Base-by-base conservation (phyloP, 2,888 invertebrate genomes). In the Nomada fucata region DNA sequence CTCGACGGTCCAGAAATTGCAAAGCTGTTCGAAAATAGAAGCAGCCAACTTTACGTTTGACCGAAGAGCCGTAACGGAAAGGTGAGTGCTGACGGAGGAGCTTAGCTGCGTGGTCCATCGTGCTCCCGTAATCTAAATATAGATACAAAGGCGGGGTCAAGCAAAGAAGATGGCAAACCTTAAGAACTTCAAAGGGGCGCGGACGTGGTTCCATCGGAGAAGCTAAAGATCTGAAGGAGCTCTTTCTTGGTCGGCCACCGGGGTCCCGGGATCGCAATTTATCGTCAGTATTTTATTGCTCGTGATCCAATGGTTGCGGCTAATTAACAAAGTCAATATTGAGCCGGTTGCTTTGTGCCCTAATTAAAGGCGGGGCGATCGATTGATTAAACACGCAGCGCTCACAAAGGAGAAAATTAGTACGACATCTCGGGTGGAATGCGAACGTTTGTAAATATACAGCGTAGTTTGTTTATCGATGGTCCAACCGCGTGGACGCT, bases 81-180 rank as follows among this genome's bases (percentile, higher is more conserved):
- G 71, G 29, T 50, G 63, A 74, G 78, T 50, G 65, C 52, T 11
- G 63, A 15, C 55, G 67, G 67, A 76, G 69, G n/a, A 42, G 74
- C 59, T 83, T 61, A 55, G 70, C 55, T 72, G 79, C 64, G 67
- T 72, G 50, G 74, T 42, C 60, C 63, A 44, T 53, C 53, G 18
- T 76, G 70, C 70, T 57, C 52, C 36, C 68, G 67, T 79, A 84
- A 81, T 86, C 81, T 77, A 86, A 86, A 85, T 88, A 86, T 79
- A 53, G 55, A 69, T 64, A 75, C 70, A 79, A 75, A 80, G 80
- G 70, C 65, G 72, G 63, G 69, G 59, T 26, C 68, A 59, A 57
- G 55, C 44, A 83, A 83, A 83, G 85, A 79, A 79, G 71, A 60
- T 63, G 47, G 75, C 20, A 72, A 71, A 83, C 61, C 15, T 52